Evolutionary conservation across 1,140 invertebrate species (phyloP).

Genomic region (Drosophila persimilis): DNA sequence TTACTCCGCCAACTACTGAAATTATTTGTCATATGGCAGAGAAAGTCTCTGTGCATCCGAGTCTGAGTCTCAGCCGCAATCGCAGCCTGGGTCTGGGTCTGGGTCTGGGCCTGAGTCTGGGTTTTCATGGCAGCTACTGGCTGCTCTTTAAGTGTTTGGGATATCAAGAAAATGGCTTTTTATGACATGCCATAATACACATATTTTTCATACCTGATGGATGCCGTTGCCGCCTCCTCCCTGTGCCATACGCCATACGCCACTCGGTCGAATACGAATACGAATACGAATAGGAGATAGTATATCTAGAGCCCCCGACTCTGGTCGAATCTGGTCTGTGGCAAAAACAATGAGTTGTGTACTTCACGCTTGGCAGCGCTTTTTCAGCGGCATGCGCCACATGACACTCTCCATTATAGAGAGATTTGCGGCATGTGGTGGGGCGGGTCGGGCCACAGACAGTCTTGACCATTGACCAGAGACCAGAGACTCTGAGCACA

Average conservation of each 20-base stretch:
- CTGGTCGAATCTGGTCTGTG: neutral
- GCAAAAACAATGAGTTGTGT: conserved; percentile 56
- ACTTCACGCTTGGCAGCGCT: conserved; percentile 62
- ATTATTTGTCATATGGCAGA: conserved; percentile 74
- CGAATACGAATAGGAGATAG: conserved; percentile 3
- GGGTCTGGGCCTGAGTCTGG: neutral
- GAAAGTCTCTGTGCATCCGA: conserved; percentile 49
- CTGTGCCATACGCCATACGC: no score
- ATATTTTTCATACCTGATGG: conserved; percentile 41
- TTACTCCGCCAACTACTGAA: conserved; percentile 68
- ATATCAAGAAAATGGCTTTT: conserved; percentile 50
- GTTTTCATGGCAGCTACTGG: conserved; percentile 20
- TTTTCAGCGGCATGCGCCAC: conserved; percentile 68
- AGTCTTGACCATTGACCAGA: conserved; percentile 72
- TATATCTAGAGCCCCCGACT: conserved; percentile 47
- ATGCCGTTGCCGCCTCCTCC: neutral
- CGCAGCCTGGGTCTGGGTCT: no score
- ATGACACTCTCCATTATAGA: conserved; percentile 62
- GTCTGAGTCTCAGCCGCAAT: no score
- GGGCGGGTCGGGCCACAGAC: conserved; percentile 4
- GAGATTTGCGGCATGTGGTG: conserved; percentile 6
- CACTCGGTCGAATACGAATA: neutral
- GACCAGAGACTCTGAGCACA: conserved; percentile 21
- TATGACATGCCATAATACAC: conserved; percentile 49
- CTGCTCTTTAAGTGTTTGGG: conserved; percentile 36